Conservation (phyloP, 2,888 invertebrate species). For the Antheraea assamensis region DNA sequence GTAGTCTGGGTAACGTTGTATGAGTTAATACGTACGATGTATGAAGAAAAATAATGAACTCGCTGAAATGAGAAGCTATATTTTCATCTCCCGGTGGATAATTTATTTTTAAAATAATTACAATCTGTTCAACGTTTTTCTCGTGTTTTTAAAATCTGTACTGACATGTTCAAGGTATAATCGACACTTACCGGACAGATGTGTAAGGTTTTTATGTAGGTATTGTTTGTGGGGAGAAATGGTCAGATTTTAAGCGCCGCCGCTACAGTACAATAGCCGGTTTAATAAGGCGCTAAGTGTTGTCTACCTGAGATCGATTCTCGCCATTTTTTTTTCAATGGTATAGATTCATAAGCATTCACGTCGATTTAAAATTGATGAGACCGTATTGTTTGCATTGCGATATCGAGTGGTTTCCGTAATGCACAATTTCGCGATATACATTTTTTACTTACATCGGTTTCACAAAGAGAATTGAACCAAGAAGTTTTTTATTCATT, state of each 20-base stretch:
- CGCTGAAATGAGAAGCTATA: conserved; percentile 14
- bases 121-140: conserved; percentile 16
- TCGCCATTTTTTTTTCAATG: conserved; percentile 56
- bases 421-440: conserved; percentile 42
- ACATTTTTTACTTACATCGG: conserved; percentile 36
- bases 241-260: conserved; percentile 63
- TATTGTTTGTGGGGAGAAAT: conserved; percentile 52
- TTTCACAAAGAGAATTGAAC: conserved; percentile 29
- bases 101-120: conserved; percentile 19
- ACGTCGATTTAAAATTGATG: conserved; percentile 63
- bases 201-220: conserved; percentile 41
- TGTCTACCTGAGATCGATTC: conserved; percentile 64
- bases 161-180: conserved; percentile 34
- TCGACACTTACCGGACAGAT: conserved; percentile 38
- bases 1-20: conserved; percentile 13
- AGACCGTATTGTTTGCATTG: conserved; percentile 58
- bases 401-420: conserved; percentile 53
- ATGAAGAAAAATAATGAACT: conserved; percentile 12
- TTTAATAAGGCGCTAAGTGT: conserved; percentile 64
- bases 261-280: conserved; percentile 59
- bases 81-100: conserved; percentile 6
- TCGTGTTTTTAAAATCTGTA: conserved; percentile 20
- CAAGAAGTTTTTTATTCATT: too few species aligned
- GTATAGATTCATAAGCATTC: conserved; percentile 39
- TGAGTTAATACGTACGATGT: conserved; percentile 10